Conservation (phyloP, 1,140 invertebrate species). For the Calosoma granatense region DNA sequence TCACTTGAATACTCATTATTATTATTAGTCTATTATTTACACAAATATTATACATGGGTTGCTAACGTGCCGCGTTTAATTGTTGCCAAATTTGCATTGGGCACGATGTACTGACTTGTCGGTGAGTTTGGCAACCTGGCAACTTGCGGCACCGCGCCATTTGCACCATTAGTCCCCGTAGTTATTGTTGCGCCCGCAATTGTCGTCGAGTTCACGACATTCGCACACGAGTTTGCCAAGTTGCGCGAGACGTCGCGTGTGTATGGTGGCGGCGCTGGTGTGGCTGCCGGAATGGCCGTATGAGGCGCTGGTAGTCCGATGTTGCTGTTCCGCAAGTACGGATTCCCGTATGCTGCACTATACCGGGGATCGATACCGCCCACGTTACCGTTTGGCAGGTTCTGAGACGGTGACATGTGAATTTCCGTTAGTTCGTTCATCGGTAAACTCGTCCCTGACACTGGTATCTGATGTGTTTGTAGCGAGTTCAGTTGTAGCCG, state of each 20-base stretch:
- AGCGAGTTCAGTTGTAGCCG: constrained; percentile 32
- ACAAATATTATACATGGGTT: constrained; percentile 44
- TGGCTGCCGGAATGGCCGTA: constrained; percentile 64
- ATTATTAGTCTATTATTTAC: constrained; percentile 4
- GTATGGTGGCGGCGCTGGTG: constrained; percentile 67
- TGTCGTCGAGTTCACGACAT: constrained; percentile 28
- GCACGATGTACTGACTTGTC: constrained; percentile 39
- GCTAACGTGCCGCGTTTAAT: constrained; percentile 49
- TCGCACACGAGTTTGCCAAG: constrained; percentile 21
- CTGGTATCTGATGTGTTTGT: constrained; percentile 31
- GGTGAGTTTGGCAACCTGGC: constrained; percentile 38
- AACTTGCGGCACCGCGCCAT: constrained; percentile 39
- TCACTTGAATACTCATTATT: too few species aligned
- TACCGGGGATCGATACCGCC: constrained; percentile 69
- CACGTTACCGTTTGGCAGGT: constrained; percentile 38
- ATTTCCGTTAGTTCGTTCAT: constrained; percentile 29
- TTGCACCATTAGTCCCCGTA: constrained; percentile 30
- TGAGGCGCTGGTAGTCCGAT: constrained; percentile 39
- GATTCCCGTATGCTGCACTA: constrained; percentile 81
- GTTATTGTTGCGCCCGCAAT: constrained; percentile 29
- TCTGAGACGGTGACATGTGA: constrained; percentile 39
- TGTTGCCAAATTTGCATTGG: constrained; percentile 35
- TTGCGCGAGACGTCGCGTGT: constrained; percentile 28
- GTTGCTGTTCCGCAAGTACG: constrained; percentile 58
- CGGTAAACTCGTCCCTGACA: constrained; percentile 24